A percentile compares a stretch with the other conserved stretches of the same genome.
Evolutionary conservation across 1,140 invertebrate genomes (phyloP).

Genomic region (Capitella teleta): DNA sequence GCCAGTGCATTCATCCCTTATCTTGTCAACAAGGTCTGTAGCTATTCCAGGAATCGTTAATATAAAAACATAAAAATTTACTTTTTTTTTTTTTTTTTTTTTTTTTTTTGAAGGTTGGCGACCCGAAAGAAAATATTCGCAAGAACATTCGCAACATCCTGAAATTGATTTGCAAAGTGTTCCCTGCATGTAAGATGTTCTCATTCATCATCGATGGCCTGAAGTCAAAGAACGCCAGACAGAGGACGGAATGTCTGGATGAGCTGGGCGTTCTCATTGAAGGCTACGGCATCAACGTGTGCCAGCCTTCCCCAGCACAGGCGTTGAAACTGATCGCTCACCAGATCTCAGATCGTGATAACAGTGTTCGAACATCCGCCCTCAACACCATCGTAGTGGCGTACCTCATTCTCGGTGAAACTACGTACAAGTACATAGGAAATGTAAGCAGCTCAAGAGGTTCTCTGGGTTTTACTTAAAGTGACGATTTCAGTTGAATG

Average conservation of each 20-base stretch:
- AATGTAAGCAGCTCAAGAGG: constrained; percentile 58
- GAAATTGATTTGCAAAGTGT: constrained; percentile 71
- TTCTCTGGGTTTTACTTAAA: too few relatives aligned
- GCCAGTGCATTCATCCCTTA: constrained; percentile 90
- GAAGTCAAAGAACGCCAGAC: constrained; percentile 91
- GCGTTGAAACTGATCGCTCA: constrained; percentile 85
- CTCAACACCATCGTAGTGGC: constrained; percentile 86
- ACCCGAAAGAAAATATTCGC: constrained; percentile 83
- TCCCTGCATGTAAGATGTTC: constrained; percentile 82
- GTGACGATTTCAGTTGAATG: constrained; percentile 80
- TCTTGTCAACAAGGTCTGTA: constrained; percentile 67
- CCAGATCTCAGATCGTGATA: constrained; percentile 91
- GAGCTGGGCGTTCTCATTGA: constrained; percentile 79
- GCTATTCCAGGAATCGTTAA: background rate
- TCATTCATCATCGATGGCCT: constrained; percentile 83
- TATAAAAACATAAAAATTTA: background rate
- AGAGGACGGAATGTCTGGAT: constrained; percentile 88
- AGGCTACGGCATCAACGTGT: constrained; percentile 71
- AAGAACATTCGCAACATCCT: constrained; percentile 76
- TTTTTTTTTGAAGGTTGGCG: constrained; percentile 58
- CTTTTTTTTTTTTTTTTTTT: background rate
- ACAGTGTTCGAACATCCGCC: constrained; percentile 87
- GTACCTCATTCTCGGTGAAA: constrained; percentile 80
- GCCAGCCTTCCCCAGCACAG: constrained; percentile 60
- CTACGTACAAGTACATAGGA: constrained; percentile 80